Percentiles rank a stretch among this genome's conserved stretches.
These are phyloP conservation scores for Pterocles gutturalis DNA, from an alignment of 2,113 vertebrate species.

Conservation along the genomic window DNA sequence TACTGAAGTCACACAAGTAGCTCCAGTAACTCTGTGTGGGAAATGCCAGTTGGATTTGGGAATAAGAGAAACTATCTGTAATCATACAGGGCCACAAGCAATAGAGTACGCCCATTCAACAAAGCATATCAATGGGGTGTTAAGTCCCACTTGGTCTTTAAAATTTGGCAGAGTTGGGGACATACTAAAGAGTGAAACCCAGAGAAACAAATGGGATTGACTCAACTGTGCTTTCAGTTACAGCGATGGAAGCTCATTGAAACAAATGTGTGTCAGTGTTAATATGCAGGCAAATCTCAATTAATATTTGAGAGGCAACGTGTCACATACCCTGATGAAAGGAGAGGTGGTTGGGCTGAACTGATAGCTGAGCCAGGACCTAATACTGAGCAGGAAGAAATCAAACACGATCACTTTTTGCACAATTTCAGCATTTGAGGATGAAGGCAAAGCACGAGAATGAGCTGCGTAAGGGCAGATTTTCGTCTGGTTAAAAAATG, in stretches of 20 bases:
- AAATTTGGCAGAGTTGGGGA: background rate
- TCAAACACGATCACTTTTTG: background rate
- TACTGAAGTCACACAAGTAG: background rate
- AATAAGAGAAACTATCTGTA: background rate
- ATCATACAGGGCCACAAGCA: accelerated
- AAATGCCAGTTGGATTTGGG: background rate
- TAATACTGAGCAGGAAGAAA: constrained; percentile 6
- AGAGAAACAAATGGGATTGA: constrained; percentile 16
- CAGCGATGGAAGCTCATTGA: background rate
- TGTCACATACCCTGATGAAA: background rate
- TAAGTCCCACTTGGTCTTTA: background rate
- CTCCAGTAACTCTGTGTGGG: background rate
- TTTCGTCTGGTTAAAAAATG: constrained; percentile 3
- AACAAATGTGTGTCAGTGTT: constrained; percentile 19
- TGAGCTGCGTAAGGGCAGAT: background rate
- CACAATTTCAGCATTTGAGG: background rate
- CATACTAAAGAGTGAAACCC: background rate
- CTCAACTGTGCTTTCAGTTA: background rate
- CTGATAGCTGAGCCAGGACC: background rate
- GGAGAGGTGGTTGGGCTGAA: background rate
- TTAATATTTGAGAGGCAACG: constrained; percentile 40
- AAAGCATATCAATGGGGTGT: background rate
- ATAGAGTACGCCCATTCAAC: background rate
- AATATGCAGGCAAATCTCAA: background rate
- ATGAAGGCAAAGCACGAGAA: background rate